Conservation (phyloP, 2,797 vertebrate genomes). For the Manis javanica region DNA sequence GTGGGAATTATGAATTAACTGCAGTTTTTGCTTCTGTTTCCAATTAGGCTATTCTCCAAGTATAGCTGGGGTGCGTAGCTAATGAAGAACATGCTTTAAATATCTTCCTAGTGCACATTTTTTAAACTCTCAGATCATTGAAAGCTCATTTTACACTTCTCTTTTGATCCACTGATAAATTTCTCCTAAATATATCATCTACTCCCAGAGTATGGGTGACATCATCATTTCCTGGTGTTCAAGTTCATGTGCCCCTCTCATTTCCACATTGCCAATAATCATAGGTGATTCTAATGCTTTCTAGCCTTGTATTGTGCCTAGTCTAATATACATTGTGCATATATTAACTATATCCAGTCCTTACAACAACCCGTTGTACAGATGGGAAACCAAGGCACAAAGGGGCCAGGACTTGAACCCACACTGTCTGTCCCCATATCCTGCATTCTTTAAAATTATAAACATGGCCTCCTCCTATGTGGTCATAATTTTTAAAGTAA, state of each 20-base stretch:
- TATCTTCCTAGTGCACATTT: constrained; percentile 41
- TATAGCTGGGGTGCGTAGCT: not conserved
- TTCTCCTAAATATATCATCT: not conserved
- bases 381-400: not conserved
- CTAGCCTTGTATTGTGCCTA: not conserved
- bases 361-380: not conserved
- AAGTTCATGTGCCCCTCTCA: too few relatives aligned
- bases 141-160: constrained; percentile 25
- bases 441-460: not conserved
- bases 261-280: not conserved
- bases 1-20: constrained; percentile 47
- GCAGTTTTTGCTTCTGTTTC: constrained; percentile 57
- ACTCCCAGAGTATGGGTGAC: not conserved
- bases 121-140: constrained; percentile 30
- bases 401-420: not conserved
- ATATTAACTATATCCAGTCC: not conserved
- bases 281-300: not conserved
- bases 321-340: not conserved
- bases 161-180: not conserved
- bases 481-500: not conserved
- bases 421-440: not conserved
- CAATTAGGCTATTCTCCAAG: constrained; percentile 33
- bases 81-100: constrained; percentile 43
- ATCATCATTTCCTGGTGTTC: not conserved
- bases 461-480: not conserved